Base-by-base conservation (phyloP, 2,888 invertebrate species). In the Osmoderma eremita region DNA sequence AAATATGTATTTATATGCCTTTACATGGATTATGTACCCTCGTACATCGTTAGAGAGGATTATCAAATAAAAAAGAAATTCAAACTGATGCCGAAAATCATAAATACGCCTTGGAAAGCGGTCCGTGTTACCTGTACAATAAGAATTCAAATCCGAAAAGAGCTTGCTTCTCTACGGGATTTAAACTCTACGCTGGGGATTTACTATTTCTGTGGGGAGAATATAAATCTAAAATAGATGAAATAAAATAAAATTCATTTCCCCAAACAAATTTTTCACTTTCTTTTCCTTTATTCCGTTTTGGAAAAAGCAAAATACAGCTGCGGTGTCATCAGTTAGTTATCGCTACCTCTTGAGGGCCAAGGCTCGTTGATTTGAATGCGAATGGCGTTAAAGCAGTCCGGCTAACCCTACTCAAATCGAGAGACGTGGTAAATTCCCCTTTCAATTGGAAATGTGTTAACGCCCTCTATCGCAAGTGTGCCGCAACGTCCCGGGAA, bases 401-500 rank as follows among this genome's bases (percentile, higher is more conserved):
- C 63, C 50, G 36, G 51, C 39, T 42, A 39, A 65, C 54, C 54
- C 53, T 65, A 65, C 65, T 53, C 65, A 65, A 30, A 45, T 20
- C 30, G 12, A 54, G 17, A 45, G 45, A 65, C 65, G 54, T 65
- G 54, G 30, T 54, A 51, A 42, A 65, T 65, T 30, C 58, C 45
- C 42, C 45, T 42, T 30, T 18, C 58, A 6, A 30, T 41, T 58
- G 42, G 42, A 42, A 42, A 15, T 15, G 12, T 39, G 42, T 56
- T 45, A 42, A 45, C 45, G 58, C 45, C 42, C 24, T 13, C 42
- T 30, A n/a, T 13, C 58, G 6, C 24, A 30, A 30, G 13, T 42
- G 42, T 15, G 15, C 30, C 30, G 15, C 13, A 24, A 41, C 24
- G 17, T 24, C 42, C 3, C 12, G 17, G 42, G 30, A 22, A 30